A percentile compares a stretch with the other conserved stretches of the same genome.
These are phyloP conservation scores for Megastigmus dorsalis DNA, from an alignment of 2,888 invertebrate species.

Conservation along the genomic window DNA sequence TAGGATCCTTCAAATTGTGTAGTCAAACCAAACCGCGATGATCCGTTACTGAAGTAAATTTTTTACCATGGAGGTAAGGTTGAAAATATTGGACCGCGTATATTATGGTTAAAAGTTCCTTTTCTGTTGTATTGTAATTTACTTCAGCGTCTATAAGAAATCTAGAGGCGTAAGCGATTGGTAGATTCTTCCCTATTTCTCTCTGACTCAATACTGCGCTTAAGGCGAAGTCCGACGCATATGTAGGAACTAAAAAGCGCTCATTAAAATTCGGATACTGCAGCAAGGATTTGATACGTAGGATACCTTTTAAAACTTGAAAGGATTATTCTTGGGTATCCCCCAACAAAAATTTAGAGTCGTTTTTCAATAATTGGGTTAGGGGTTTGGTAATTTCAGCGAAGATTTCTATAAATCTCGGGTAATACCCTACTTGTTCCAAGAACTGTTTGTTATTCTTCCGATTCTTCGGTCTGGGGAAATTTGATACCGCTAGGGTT, in stretches of 20 bases:
- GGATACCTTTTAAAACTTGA: neutral
- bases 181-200: neutral
- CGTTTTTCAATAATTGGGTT: neutral
- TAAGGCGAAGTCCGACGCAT: neutral
- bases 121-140: constrained; percentile 10
- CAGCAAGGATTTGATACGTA: neutral
- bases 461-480: neutral
- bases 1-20: too few relatives aligned
- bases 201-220: neutral
- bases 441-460: constrained; percentile 17
- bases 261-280: neutral
- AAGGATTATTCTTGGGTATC: neutral
- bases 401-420: constrained; percentile 4
- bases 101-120: too few relatives aligned
- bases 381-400: neutral
- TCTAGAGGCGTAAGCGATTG: neutral
- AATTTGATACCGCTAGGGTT: neutral
- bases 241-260: neutral
- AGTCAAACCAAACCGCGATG: too few relatives aligned
- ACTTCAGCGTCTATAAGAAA: neutral
- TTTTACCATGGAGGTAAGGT: too few relatives aligned
- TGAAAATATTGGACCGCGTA: too few relatives aligned
- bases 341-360: neutral
- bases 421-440: neutral
- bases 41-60: too few relatives aligned